Evolutionary conservation across 2,888 invertebrate genomes (phyloP), one percentile per base, ranked within the genome.

Genomic region (Cordilura impudica): DNA sequence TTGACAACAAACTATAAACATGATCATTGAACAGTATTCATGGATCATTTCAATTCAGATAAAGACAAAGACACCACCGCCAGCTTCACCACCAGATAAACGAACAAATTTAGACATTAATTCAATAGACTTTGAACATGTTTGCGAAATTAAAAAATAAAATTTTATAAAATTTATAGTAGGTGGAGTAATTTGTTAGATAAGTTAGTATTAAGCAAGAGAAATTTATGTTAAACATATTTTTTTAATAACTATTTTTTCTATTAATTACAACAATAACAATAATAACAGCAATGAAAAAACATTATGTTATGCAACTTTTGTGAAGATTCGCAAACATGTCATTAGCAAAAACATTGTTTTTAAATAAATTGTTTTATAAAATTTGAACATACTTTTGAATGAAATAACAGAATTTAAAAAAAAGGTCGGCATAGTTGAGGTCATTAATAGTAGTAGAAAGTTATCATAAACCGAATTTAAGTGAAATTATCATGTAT

Each of bases 21-120:
- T 72, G 54, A n/a, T n/a, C n/a, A n/a, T n/a, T n/a, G n/a, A 63
- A 10, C 54, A 70, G 39, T 39, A 70, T 70, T 70, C 69, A 69
- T 58, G 39, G 21, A 19, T 18, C 26, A 18, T 18, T 12, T 49
- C 5, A 3, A 16, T 12, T 12, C 8, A 26, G 5, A 26, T 6
- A 21, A n/a, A 49, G 10, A 31, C 26, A 26, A 8, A 35, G 7
- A 47, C 2, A 7, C 4, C 47, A 12, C 6, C 14, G 0, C 3
- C n/a, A 26, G 4, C 16, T 8, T n/a, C n/a, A 18, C 47, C 6
- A 47, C 3, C 23, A 21, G 7, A 12, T 0, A 21, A 21, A 51
- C n/a, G 23, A 60, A 60, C 21, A 67, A 67, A 74, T 66, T 74
- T 67, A 67, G 74, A 61, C 45, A 74, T 67, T 74, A 73, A 53